A percentile compares a stretch with the other conserved stretches of the same genome.
Evolutionary conservation across 2,888 invertebrate species (phyloP).

Genomic region (Coenonympha arcania): DNA sequence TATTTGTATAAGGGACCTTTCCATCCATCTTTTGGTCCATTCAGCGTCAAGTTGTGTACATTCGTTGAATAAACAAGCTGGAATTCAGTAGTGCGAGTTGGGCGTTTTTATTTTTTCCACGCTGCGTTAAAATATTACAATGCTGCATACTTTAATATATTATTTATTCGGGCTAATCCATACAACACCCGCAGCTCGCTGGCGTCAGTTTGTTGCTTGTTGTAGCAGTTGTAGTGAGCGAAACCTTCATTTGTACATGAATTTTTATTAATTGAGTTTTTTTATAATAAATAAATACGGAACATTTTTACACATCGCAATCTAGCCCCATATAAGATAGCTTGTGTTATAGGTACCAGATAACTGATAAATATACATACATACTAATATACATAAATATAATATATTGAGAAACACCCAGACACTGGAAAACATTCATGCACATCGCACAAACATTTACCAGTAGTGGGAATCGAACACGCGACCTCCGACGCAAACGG

Average conservation of each 20-base stretch:
- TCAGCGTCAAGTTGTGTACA: constrained; percentile 15
- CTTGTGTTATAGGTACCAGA: no score
- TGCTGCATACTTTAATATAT: constrained; percentile 3
- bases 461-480: no score
- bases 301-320: no score
- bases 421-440: no score
- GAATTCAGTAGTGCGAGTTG: constrained; percentile 13
- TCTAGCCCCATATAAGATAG: no score
- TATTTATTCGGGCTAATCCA: background rate
- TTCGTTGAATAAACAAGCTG: constrained; percentile 16
- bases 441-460: no score
- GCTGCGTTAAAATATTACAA: constrained; percentile 13
- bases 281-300: no score
- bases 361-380: no score
- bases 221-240: background rate
- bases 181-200: background rate
- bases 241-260: background rate
- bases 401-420: no score
- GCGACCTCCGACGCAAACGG: no score
- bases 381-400: no score
- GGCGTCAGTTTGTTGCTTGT: background rate
- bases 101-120: constrained; percentile 7
- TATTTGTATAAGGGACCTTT: constrained; percentile 11
- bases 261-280: background rate
- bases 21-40: constrained; percentile 11